Percentiles rank a stretch among this genome's conserved stretches.
phyloP scores from a whole-genome alignment of 1,140 invertebrate species.

The Drosophila fuyamai region DNA sequence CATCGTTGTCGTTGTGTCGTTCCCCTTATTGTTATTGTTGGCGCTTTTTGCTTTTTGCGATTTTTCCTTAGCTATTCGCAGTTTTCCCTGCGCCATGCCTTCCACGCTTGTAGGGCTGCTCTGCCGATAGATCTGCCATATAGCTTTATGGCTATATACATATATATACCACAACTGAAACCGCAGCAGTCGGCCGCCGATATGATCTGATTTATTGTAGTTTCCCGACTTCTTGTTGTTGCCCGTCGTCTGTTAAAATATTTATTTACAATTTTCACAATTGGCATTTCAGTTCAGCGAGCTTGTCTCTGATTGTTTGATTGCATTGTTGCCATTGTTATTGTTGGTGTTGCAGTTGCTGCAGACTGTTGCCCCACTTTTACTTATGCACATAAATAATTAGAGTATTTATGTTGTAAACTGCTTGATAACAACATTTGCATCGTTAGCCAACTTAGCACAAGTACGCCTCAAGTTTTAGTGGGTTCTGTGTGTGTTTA shows the following conservation, averaged over 20 bases:
- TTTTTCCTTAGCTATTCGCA: constrained; percentile 43
- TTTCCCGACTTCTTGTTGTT: constrained; percentile 67
- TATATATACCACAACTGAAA: constrained; percentile 22
- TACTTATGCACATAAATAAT: constrained; percentile 63
- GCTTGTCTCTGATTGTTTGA: constrained; percentile 59
- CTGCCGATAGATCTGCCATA: constrained; percentile 17
- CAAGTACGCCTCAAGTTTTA: constrained; percentile 24
- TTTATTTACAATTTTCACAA: constrained; percentile 83
- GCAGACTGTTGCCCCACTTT: constrained; percentile 64
- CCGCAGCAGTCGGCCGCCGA: constrained; percentile 59
- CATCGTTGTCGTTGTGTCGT: constrained; percentile 36
- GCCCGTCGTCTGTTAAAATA: constrained; percentile 72
- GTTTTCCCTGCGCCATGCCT: constrained; percentile 29
- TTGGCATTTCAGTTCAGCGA: constrained; percentile 69
- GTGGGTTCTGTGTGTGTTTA: constrained; percentile 4
- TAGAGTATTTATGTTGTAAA: constrained; percentile 50
- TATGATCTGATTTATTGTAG: constrained; percentile 81
- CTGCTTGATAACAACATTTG: constrained; percentile 47
- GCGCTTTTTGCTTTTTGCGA: constrained; percentile 33
- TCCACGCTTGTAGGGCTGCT: constrained; percentile 47
- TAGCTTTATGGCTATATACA: constrained; percentile 21
- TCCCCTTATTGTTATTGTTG: constrained; percentile 44
- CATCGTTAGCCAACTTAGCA: constrained; percentile 43
- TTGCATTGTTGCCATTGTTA: constrained; percentile 43
- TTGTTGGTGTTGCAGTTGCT: constrained; percentile 16